Percentiles rank a stretch among this genome's conserved stretches.
phyloP scores from a whole-genome alignment of 2,113 vertebrate genomes.

The Brachyhypopomus gauderio region DNA sequence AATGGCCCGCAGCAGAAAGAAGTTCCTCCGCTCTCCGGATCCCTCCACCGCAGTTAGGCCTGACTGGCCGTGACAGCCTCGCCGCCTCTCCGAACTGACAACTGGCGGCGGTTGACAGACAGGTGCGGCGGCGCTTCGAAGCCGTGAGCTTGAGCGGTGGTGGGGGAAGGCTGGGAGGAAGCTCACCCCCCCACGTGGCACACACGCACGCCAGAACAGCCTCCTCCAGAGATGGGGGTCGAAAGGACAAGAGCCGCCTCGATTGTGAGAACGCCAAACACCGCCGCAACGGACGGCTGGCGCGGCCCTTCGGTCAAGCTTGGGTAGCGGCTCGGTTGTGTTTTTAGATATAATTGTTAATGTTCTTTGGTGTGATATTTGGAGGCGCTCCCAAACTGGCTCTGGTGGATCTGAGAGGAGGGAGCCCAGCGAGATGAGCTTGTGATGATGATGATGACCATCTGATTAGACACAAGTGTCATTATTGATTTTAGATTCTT shows the following conservation, averaged over 20 bases:
- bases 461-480: background rate
- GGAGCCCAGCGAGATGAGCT: background rate
- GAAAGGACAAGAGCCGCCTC: background rate
- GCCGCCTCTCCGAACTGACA: conserved; percentile 22
- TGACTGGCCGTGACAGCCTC: conserved; percentile 38
- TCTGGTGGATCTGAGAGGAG: background rate
- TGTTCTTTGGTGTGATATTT: background rate
- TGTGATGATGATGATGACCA: background rate
- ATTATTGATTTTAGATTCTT: background rate
- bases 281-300: background rate
- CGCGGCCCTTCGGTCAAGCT: background rate
- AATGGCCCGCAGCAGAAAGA: conserved; percentile 3
- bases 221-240: background rate
- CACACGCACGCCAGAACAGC: background rate
- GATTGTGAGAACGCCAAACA: background rate
- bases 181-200: background rate
- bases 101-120: conserved; percentile 10
- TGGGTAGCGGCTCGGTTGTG: background rate
- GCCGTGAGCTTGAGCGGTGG: background rate
- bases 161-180: background rate
- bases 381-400: background rate
- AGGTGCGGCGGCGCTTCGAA: background rate
- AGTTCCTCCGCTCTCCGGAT: background rate
- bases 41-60: conserved; percentile 1
- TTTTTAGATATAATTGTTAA: background rate